phyloP scores from a whole-genome alignment of 1,140 invertebrate genomes.

The Atta colombica region DNA sequence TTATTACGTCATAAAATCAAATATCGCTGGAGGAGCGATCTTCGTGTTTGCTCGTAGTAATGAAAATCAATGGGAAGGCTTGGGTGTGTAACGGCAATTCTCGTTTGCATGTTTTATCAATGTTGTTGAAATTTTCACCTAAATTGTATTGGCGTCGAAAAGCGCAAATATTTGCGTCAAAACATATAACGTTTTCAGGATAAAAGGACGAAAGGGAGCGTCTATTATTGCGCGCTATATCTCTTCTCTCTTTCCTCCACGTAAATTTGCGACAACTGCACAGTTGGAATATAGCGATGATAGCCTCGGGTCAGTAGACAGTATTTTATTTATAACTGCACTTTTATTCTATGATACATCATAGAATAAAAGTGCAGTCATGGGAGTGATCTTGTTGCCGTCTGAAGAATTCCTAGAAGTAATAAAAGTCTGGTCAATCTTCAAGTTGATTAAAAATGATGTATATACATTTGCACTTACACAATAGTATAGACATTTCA shows the following conservation, averaged over 20 bases:
- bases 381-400: constrained; percentile 73
- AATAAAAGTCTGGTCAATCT: no score
- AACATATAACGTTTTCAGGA: neutral
- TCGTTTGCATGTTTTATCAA: constrained; percentile 12
- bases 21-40: neutral
- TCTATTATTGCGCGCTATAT: neutral
- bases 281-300: constrained; percentile 27
- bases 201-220: neutral
- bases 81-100: neutral
- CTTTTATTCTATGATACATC: constrained; percentile 74
- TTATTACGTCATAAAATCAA: constrained; percentile 33
- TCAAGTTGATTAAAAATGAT: no score
- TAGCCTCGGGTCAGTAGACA: constrained; percentile 80
- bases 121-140: neutral
- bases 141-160: neutral
- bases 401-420: constrained; percentile 63
- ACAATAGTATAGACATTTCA: no score
- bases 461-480: no score
- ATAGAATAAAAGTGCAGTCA: no score
- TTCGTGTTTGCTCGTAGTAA: neutral
- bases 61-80: neutral
- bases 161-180: constrained; percentile 17
- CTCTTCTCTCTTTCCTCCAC: neutral
- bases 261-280: constrained; percentile 20
- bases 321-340: constrained; percentile 79